phyloP scores from a whole-genome alignment of 1,140 invertebrate species.

The Alviniconcha marisindica region DNA sequence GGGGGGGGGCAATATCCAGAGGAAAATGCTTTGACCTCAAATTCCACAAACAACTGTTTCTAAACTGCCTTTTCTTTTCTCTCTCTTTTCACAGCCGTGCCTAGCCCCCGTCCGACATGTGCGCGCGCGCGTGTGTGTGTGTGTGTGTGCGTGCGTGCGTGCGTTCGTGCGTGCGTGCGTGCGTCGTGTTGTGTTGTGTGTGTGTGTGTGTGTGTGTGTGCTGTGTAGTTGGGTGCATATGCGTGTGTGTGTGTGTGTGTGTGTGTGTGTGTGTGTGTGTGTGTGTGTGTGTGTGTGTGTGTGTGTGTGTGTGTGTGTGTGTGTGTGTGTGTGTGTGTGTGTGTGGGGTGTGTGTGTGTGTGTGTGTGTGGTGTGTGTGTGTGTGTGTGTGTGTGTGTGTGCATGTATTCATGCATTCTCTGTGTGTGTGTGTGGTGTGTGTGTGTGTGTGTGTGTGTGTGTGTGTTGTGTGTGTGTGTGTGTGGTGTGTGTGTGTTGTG shows the following conservation, averaged over 20 bases:
- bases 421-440: neutral
- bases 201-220: neutral
- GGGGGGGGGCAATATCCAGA: neutral
- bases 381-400: neutral
- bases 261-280: neutral
- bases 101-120: no score
- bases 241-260: neutral
- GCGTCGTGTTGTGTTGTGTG: neutral
- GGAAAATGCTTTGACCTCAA: no score
- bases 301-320: slow-evolving; percentile 10
- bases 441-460: neutral
- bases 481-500: no score
- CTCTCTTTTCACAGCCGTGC: no score
- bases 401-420: neutral
- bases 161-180: neutral
- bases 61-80: no score
- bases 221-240: neutral
- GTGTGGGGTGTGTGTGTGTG: neutral
- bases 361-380: no score
- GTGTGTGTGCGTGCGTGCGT: neutral
- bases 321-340: slow-evolving; percentile 1
- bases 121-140: neutral
- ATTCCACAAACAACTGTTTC: no score
- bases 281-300: neutral
- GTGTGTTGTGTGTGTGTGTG: neutral